phyloP scores from a whole-genome alignment of 2,888 invertebrate species.

The Idaea straminata region DNA sequence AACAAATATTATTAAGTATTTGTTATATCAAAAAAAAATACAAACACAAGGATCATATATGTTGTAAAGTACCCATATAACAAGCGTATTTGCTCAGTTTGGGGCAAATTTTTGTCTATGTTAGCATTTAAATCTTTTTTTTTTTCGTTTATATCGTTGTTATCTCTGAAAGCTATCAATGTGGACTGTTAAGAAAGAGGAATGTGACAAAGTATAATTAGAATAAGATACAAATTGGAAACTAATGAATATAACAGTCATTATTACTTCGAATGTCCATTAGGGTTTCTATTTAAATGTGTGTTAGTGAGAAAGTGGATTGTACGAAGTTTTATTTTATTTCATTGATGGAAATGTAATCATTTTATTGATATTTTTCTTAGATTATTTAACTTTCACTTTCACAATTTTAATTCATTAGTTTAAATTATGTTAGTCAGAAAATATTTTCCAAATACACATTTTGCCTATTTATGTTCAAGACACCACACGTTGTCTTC shows the following conservation, averaged over 20 bases:
- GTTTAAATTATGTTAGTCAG: too few species aligned
- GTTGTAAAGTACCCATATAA: too few species aligned
- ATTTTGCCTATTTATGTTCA: too few species aligned
- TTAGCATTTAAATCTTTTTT: neutral
- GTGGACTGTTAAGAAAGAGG: slow-evolving; percentile 25
- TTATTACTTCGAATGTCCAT: slow-evolving; percentile 23
- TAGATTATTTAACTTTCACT: neutral
- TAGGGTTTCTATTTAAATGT: slow-evolving; percentile 28
- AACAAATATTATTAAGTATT: too few species aligned
- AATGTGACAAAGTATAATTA: slow-evolving; percentile 24
- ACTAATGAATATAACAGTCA: slow-evolving; percentile 27
- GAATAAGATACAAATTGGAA: slow-evolving; percentile 28
- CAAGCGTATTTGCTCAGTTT: too few species aligned
- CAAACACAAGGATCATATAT: too few species aligned
- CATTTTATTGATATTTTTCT: neutral
- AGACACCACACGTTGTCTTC: too few species aligned
- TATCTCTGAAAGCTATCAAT: slow-evolving; percentile 33
- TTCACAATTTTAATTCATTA: neutral
- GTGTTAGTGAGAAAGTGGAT: slow-evolving; percentile 8
- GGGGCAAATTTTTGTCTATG: too few species aligned
- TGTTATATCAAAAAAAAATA: too few species aligned
- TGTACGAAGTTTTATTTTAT: neutral
- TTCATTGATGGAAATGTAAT: neutral
- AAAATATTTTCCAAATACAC: too few species aligned
- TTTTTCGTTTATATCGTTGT: neutral